phyloP scores from a whole-genome alignment of 2,797 vertebrate species.

The Microctenopoma lineatum region DNA sequence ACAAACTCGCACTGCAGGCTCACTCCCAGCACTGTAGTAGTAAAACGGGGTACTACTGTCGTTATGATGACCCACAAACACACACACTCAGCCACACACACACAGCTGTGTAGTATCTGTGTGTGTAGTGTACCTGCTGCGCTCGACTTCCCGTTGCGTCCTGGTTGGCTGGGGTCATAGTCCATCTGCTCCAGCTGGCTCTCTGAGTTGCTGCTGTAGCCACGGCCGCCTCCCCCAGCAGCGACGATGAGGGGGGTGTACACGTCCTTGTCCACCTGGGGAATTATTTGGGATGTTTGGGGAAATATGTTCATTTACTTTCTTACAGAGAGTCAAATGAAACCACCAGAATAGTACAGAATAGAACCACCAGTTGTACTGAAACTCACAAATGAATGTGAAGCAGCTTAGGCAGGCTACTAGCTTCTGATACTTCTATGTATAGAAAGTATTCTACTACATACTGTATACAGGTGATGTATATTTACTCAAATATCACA shows the following conservation, averaged over 20 bases:
- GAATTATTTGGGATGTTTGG: constrained; percentile 13
- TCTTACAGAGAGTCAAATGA: neutral
- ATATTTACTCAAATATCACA: too few relatives aligned
- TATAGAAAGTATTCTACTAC: too few relatives aligned
- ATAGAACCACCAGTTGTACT: too few relatives aligned
- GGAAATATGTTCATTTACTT: neutral
- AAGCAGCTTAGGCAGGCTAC: too few relatives aligned
- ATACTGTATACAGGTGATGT: too few relatives aligned
- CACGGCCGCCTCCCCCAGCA: constrained; percentile 94
- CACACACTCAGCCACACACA: too few relatives aligned
- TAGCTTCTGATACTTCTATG: too few relatives aligned
- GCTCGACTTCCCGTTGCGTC: constrained; percentile 92
- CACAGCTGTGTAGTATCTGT: neutral
- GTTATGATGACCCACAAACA: too few relatives aligned
- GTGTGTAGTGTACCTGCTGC: constrained; percentile 86
- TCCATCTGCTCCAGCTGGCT: constrained; percentile 90
- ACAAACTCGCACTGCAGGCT: constrained; percentile 28
- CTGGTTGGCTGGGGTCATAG: constrained; percentile 86
- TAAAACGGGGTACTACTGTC: neutral
- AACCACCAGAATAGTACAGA: too few relatives aligned
- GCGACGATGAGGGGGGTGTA: constrained; percentile 91
- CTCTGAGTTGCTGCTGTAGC: constrained; percentile 91
- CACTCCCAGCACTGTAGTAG: neutral
- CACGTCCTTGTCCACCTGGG: constrained; percentile 89
- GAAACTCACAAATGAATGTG: too few relatives aligned